Evolutionary conservation across 2,113 vertebrate species (phyloP).

Genomic region (Syngnathoides biaculeatus): DNA sequence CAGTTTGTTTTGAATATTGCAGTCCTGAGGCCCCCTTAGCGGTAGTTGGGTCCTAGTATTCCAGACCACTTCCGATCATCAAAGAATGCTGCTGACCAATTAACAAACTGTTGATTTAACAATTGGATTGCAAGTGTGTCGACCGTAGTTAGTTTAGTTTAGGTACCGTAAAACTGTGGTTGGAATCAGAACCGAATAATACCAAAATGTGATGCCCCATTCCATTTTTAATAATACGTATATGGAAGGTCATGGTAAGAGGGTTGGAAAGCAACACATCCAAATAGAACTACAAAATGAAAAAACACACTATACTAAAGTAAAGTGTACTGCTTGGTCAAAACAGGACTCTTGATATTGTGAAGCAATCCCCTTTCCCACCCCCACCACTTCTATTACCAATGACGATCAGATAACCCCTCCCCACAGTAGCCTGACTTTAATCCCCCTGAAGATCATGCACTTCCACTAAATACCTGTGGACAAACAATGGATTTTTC

Average conservation of each 20-base stretch:
- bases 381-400: conserved; percentile 30
- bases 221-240: neutral
- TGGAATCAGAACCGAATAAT: no score
- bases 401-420: conserved; percentile 59
- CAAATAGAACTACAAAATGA: neutral
- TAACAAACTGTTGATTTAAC: no score
- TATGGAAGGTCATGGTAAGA: neutral
- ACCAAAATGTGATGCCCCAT: no score
- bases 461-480: conserved; percentile 70
- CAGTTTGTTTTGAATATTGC: no score
- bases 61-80: no score
- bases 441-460: conserved; percentile 70
- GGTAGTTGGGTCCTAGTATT: no score
- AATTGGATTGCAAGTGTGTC: no score
- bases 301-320: neutral
- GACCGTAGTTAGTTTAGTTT: no score
- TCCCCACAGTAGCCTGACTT: conserved; percentile 62
- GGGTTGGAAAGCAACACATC: neutral
- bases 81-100: no score
- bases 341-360: conserved; percentile 53
- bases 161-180: no score
- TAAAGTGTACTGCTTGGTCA: neutral
- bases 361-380: conserved; percentile 55
- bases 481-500: conserved; percentile 75
- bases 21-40: no score